A percentile compares a stretch with the other conserved stretches of the same genome.
phyloP scores from a whole-genome alignment of 2,888 invertebrate species.

The Tillus elongatus region DNA sequence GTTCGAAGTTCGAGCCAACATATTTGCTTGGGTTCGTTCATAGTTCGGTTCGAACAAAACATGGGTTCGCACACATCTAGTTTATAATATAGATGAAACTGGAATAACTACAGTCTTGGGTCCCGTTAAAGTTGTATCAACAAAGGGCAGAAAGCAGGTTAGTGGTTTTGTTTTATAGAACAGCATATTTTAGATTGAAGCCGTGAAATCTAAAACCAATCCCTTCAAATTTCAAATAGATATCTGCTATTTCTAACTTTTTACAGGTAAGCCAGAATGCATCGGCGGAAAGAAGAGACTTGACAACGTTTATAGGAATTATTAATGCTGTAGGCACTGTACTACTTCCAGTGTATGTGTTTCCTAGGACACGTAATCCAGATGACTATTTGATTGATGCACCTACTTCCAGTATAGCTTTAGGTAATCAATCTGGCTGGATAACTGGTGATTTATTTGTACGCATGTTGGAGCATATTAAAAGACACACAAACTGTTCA shows the following conservation, averaged over 20 bases:
- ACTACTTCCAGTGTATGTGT: conserved; percentile 19
- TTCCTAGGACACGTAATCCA: conserved; percentile 16
- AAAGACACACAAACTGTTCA: conserved; percentile 11
- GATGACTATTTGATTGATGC: conserved; percentile 18
- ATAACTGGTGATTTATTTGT: conserved; percentile 17
- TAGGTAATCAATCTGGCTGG: conserved; percentile 21
- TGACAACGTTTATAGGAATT: conserved; percentile 19
- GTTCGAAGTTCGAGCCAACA: too few species aligned
- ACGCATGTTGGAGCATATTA: conserved; percentile 14
- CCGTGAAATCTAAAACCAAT: too few species aligned
- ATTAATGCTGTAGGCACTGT: conserved; percentile 18
- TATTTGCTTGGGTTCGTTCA: too few species aligned
- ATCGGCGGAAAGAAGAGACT: conserved; percentile 13
- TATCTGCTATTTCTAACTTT: too few species aligned
- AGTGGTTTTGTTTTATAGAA: too few species aligned
- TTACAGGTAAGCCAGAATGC: too few species aligned
- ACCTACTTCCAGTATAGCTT: conserved; percentile 15
- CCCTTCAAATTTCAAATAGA: too few species aligned
- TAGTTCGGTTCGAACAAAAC: too few species aligned
- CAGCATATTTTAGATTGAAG: too few species aligned
- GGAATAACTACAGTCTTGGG: conserved; percentile 24
- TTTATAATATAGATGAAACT: conserved; percentile 26
- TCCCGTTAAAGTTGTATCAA: conserved; percentile 22
- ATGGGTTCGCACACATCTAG: too few species aligned
- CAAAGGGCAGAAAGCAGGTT: too few species aligned